These are phyloP conservation scores for Mechanitis mazaeus DNA, from an alignment of 2,888 invertebrate species.

Conservation along the genomic window DNA sequence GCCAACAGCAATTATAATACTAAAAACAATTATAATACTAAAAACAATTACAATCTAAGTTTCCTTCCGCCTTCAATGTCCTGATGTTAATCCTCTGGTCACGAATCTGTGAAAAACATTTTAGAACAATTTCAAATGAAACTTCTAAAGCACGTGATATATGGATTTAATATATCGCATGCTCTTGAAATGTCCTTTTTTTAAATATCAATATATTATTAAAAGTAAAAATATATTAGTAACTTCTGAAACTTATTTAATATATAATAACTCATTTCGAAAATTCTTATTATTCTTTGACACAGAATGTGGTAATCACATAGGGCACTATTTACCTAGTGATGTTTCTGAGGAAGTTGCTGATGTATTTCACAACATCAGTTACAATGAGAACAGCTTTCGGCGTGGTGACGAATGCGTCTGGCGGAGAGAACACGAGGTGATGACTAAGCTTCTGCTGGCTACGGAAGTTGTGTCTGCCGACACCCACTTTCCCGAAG, in stretches of 20 bases:
- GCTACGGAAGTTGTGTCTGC: conserved; percentile 63
- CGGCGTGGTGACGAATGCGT: conserved; percentile 37
- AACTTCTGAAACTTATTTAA: too few relatives aligned
- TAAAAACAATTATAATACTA: too few relatives aligned
- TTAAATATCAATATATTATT: too few relatives aligned
- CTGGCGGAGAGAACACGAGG: conserved; percentile 46
- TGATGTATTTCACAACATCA: conserved; percentile 37
- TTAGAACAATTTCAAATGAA: not conserved
- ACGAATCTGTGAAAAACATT: conserved; percentile 41
- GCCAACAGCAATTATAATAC: too few relatives aligned
- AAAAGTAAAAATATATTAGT: too few relatives aligned
- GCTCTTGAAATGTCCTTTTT: too few relatives aligned
- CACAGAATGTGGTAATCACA: too few relatives aligned
- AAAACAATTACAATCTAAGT: not conserved
- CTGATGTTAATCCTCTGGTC: conserved; percentile 30
- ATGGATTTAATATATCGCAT: too few relatives aligned
- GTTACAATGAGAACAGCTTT: conserved; percentile 41
- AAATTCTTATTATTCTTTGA: not conserved
- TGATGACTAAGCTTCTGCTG: conserved; percentile 50
- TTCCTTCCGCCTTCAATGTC: conserved; percentile 1
- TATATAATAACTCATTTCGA: not conserved
- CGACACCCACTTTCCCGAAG: conserved; percentile 49
- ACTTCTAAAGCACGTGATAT: not conserved
- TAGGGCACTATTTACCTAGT: conserved; percentile 37
- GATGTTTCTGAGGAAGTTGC: conserved; percentile 46